These are phyloP conservation scores for Pachyuromys duprasi DNA, from an alignment of 2,797 vertebrate species.

Conservation along the genomic window DNA sequence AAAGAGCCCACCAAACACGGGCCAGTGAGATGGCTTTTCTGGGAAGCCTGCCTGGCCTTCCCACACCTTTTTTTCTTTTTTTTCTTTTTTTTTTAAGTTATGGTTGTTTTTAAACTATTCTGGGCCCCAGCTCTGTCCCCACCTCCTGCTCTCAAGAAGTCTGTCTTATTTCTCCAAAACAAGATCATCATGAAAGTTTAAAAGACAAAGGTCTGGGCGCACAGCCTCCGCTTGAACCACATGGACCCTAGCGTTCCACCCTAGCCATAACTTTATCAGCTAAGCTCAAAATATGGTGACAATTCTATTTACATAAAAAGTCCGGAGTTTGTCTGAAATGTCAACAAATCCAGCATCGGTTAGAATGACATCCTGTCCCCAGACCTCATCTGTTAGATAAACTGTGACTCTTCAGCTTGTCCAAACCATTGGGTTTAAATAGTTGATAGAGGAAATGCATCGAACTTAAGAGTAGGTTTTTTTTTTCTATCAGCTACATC, in stretches of 20 bases:
- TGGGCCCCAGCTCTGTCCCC: background rate
- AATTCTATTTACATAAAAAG: conserved; percentile 73
- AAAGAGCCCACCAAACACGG: background rate
- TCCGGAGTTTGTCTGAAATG: conserved; percentile 69
- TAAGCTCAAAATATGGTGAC: conserved; percentile 67
- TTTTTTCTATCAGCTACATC: background rate
- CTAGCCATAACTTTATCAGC: conserved; percentile 32
- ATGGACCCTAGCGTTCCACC: conserved; percentile 23
- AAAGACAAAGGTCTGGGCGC: conserved; percentile 50
- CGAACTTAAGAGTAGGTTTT: background rate
- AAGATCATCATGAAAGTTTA: conserved; percentile 43
- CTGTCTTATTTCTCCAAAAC: conserved; percentile 65
- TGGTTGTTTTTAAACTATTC: conserved; percentile 18
- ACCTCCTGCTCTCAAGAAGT: background rate
- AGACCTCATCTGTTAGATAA: conserved; percentile 49
- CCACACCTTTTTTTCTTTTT: background rate
- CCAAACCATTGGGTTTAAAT: background rate
- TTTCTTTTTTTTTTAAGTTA: background rate
- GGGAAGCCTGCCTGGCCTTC: background rate
- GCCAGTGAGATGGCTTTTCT: background rate
- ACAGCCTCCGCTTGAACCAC: conserved; percentile 41
- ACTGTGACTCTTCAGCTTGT: conserved; percentile 19
- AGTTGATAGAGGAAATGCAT: background rate
- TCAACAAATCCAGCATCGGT: conserved; percentile 61
- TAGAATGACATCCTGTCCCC: conserved; percentile 45